Evolutionary conservation across 2,888 invertebrate genomes (phyloP), one percentile per base, ranked within the genome.

Genomic region (Tiliacea aurago): DNA sequence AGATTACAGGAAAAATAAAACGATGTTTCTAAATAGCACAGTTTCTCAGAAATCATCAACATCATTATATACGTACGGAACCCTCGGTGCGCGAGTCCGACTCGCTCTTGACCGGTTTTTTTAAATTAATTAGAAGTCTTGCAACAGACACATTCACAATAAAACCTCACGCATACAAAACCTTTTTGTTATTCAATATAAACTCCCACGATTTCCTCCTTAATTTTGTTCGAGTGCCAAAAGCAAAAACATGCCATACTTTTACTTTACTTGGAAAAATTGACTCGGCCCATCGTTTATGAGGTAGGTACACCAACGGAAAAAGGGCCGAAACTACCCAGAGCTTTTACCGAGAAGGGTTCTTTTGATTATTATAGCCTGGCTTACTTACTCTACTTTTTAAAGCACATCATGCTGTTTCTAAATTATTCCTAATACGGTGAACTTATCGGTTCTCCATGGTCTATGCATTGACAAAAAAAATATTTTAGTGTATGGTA

Each of bases 261-360:
- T 86, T 86, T 81, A 84, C 83, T 83, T 83, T 85, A 84, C 83
- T 87, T 85, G 78, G 79, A 88, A 90, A 90, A 91, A 91, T 91
- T 87, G 86, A 87, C 84, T 88, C 86, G 71, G 76, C 87, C 88
- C 90, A 85, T 87, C 89, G 90, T 90, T 90, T 89, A 91, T 87
- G 91, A 90, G 89, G 78, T 84, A 90, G 89, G 78, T 84, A 85
- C 81, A 86, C 84, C 73, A 84, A 84, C 76, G 78, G 80, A 73
- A 83, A 86, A 89, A 85, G 90, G 89, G 86, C 86, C 87, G 77
- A 88, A 91, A 92, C 91, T 91, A 89, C 91, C 88, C 75, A 81
- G 87, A 78, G 91, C 92, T 92, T 91, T 92, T 92, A 92, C 89
- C 88, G 82, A 68, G 83, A 89, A 89, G 88, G 89, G 89, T 84